These are phyloP conservation scores for Andrena chrysosceles DNA, from an alignment of 2,888 invertebrate species.

Conservation along the genomic window DNA sequence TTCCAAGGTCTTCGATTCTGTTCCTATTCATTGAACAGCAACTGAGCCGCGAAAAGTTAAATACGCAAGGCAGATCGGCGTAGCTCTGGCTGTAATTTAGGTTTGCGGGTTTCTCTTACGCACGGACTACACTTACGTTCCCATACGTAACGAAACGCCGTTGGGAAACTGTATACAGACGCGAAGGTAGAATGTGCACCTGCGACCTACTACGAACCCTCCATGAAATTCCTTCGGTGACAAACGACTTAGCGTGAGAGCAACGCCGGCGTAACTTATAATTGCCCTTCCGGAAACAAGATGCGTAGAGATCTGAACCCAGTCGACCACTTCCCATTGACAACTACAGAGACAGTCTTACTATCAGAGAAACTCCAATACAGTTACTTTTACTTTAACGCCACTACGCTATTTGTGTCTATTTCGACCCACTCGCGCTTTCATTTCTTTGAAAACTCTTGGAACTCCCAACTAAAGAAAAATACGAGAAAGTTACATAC, in stretches of 20 bases:
- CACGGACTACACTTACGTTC: slow-evolving; percentile 23
- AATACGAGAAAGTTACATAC: too few species aligned
- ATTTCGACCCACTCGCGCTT: too few species aligned
- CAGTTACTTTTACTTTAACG: too few species aligned
- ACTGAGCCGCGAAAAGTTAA: background rate
- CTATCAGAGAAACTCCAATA: background rate
- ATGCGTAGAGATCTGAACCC: slow-evolving; percentile 22
- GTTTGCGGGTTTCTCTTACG: slow-evolving; percentile 13
- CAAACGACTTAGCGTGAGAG: slow-evolving; percentile 51
- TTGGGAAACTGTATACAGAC: slow-evolving; percentile 53
- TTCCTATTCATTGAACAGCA: background rate
- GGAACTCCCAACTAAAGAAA: too few species aligned
- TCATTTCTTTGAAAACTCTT: too few species aligned
- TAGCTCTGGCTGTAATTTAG: background rate
- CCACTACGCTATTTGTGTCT: too few species aligned
- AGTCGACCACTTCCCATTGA: slow-evolving; percentile 11
- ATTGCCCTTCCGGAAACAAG: slow-evolving; percentile 53
- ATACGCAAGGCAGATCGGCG: background rate
- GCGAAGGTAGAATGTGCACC: slow-evolving; percentile 53
- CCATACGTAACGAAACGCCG: slow-evolving; percentile 59
- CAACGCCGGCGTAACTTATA: slow-evolving; percentile 32
- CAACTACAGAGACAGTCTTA: background rate
- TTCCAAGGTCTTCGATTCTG: background rate
- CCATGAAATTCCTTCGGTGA: slow-evolving; percentile 54
- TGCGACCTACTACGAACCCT: slow-evolving; percentile 54